phyloP scores from a whole-genome alignment of 1,140 invertebrate genomes.

The Aphis gossypii region DNA sequence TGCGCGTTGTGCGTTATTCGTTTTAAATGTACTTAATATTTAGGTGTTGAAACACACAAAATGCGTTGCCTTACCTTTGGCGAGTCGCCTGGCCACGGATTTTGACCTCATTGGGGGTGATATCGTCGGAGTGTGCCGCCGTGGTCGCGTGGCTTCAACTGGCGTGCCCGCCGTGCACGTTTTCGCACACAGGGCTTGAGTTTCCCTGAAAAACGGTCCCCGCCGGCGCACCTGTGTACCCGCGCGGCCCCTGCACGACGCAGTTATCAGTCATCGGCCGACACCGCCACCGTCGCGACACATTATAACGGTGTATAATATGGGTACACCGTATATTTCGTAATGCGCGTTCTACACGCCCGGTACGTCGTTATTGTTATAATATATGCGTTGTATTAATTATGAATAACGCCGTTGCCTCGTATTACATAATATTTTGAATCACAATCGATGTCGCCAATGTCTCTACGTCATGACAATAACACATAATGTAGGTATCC shows the following conservation, averaged over 20 bases:
- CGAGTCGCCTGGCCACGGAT: conserved; percentile 51
- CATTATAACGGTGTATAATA: not conserved
- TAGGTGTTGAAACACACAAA: not conserved
- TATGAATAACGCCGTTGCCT: too few relatives aligned
- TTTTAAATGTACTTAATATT: not conserved
- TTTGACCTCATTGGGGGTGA: conserved; percentile 41
- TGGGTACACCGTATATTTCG: not conserved
- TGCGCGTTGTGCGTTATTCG: not conserved
- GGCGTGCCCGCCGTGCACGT: conserved; percentile 24
- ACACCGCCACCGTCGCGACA: not conserved
- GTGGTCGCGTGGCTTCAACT: conserved; percentile 53
- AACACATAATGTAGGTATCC: too few relatives aligned
- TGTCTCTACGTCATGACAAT: too few relatives aligned
- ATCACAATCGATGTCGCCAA: too few relatives aligned
- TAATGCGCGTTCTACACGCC: too few relatives aligned
- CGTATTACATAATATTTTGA: too few relatives aligned
- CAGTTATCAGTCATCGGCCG: conserved; percentile 25
- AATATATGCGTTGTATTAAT: too few relatives aligned
- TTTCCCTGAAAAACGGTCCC: conserved; percentile 44
- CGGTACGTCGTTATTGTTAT: too few relatives aligned
- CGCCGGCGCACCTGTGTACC: conserved; percentile 40
- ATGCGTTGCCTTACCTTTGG: conserved; percentile 38
- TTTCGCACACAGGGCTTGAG: conserved; percentile 1
- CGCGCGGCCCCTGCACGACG: conserved; percentile 39
- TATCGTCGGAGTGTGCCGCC: conserved; percentile 16